Percentiles rank a stretch among this genome's conserved stretches.
Evolutionary conservation across 2,113 vertebrate genomes (phyloP).

Genomic region (Lepus timidus): DNA sequence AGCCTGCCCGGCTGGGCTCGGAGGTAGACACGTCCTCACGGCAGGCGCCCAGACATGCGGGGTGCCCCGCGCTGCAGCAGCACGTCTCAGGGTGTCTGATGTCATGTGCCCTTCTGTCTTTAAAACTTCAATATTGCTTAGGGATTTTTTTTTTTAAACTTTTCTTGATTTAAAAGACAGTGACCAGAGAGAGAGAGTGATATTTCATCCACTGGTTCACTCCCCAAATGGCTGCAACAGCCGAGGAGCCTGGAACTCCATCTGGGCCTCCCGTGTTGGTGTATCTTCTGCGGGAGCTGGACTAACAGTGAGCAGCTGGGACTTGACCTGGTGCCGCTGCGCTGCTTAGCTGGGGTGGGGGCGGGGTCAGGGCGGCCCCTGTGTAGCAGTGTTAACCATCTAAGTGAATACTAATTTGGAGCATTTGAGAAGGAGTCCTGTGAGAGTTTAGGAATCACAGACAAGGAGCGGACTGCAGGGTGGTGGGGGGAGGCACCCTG

Average conservation of each 20-base stretch:
- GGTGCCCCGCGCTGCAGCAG: not conserved
- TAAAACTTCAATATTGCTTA: not conserved
- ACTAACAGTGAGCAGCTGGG: too few species aligned
- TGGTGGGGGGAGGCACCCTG: too few species aligned
- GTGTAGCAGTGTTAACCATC: not conserved
- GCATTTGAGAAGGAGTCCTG: not conserved
- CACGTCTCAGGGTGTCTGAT: not conserved
- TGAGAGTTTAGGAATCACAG: not conserved
- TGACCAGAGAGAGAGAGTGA: too few species aligned
- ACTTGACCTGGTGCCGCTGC: too few species aligned
- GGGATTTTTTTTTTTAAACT: not conserved
- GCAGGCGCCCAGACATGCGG: not conserved
- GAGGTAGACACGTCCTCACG: not conserved
- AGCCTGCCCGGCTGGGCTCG: not conserved
- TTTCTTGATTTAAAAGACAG: too few species aligned
- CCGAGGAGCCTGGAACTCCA: too few species aligned
- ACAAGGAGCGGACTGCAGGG: not conserved
- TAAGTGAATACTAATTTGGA: not conserved
- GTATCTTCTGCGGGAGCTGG: too few species aligned
- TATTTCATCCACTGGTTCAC: too few species aligned
- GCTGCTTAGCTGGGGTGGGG: too few species aligned
- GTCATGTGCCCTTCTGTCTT: not conserved
- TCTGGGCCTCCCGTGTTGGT: too few species aligned
- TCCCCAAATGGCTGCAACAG: too few species aligned
- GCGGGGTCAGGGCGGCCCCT: too few species aligned